A percentile compares a stretch with the other conserved stretches of the same genome.
These are phyloP conservation scores for Strix occidentalis DNA, from an alignment of 2,797 vertebrate species.

Conservation along the genomic window DNA sequence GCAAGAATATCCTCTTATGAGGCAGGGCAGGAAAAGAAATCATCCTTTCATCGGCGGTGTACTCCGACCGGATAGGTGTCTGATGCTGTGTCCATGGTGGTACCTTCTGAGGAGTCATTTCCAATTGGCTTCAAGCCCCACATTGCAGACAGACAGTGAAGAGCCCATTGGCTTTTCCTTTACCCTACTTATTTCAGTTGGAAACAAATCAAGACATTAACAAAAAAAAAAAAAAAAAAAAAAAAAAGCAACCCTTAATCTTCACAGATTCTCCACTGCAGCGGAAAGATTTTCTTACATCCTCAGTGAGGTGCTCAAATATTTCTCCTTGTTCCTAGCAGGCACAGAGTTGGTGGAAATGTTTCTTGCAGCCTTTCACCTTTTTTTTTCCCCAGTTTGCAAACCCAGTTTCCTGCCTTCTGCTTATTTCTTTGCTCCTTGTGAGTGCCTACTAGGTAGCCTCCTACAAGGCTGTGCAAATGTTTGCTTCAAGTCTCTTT, in stretches of 20 bases:
- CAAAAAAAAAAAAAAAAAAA: background rate
- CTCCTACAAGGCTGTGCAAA: background rate
- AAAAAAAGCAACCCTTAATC: background rate
- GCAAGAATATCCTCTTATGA: constrained; percentile 49
- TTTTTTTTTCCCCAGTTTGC: background rate
- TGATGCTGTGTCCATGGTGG: constrained; percentile 25
- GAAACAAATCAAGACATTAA: constrained; percentile 42
- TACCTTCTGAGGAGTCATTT: constrained; percentile 30
- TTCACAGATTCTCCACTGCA: background rate
- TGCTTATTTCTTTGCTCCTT: background rate
- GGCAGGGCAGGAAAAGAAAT: constrained; percentile 44
- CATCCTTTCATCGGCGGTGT: constrained; percentile 7
- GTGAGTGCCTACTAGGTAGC: background rate
- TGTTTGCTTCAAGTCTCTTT: background rate
- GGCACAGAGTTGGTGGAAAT: background rate
- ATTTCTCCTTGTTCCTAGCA: background rate
- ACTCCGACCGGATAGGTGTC: background rate
- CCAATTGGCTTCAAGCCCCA: constrained; percentile 36
- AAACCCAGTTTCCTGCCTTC: background rate
- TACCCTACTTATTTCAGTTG: constrained; percentile 7
- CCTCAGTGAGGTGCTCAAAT: background rate
- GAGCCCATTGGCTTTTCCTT: background rate
- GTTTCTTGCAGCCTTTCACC: background rate
- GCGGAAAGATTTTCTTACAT: background rate
- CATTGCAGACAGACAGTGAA: background rate